Conservation (phyloP, 2,797 vertebrate species). For the Pseudopleuronectes americanus region DNA sequence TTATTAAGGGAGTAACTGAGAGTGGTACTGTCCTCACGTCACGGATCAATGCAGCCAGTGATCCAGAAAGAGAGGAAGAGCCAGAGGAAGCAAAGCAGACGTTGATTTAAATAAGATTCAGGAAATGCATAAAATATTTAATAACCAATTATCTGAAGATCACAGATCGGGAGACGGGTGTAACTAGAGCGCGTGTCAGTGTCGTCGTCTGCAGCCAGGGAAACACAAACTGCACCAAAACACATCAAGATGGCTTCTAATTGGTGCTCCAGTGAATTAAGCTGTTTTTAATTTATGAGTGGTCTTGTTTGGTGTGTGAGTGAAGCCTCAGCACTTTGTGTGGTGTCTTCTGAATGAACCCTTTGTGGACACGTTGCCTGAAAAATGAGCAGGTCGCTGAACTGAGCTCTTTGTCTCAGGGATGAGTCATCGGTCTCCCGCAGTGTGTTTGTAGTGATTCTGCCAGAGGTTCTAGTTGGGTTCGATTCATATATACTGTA, state of each 20-base stretch:
- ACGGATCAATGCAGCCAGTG: background rate
- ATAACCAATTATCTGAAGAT: constrained; percentile 1
- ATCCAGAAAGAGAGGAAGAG: background rate
- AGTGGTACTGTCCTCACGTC: background rate
- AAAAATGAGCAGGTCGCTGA: constrained; percentile 19
- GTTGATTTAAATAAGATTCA: background rate
- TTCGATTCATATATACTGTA: background rate
- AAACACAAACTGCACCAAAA: background rate
- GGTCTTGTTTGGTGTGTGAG: constrained; percentile 1
- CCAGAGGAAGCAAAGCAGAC: background rate
- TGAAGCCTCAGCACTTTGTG: constrained; percentile 9
- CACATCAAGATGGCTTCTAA: background rate
- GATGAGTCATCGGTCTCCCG: constrained; percentile 17
- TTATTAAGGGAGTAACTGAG: background rate
- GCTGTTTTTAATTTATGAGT: background rate
- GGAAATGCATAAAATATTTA: background rate
- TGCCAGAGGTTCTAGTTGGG: background rate
- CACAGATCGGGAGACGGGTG: background rate
- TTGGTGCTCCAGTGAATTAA: background rate
- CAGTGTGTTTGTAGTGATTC: background rate
- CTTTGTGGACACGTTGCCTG: constrained; percentile 24
- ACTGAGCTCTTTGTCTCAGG: constrained; percentile 1
- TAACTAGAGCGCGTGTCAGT: background rate
- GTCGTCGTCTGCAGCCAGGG: background rate
- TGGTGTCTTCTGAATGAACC: constrained; percentile 16